These are phyloP conservation scores for Enchytraeus crypticus DNA, from an alignment of 2,888 invertebrate genomes.

Conservation along the genomic window DNA sequence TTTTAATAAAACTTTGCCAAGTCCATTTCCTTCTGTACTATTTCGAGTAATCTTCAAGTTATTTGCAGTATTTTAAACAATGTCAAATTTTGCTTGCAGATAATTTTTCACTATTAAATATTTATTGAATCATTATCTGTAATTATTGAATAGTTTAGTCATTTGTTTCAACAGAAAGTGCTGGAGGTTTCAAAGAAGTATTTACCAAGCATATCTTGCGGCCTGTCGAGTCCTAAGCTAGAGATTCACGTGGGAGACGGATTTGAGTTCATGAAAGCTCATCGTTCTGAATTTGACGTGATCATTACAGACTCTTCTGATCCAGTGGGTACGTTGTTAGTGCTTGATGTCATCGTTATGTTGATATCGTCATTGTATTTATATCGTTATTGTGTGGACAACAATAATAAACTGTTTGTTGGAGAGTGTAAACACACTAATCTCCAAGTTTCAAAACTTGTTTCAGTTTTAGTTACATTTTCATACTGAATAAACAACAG, in stretches of 20 bases:
- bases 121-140: too few relatives aligned
- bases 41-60: too few relatives aligned
- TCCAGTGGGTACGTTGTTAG: conserved; percentile 63
- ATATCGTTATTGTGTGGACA: not conserved
- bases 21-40: too few relatives aligned
- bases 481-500: too few relatives aligned
- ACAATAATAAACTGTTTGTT: not conserved
- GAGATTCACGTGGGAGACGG: conserved; percentile 79
- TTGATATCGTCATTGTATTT: not conserved
- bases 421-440: too few relatives aligned
- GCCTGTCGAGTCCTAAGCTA: conserved; percentile 74
- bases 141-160: too few relatives aligned
- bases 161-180: conserved; percentile 56
- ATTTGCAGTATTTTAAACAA: not conserved
- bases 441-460: too few relatives aligned
- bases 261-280: conserved; percentile 79
- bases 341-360: not conserved
- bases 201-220: conserved; percentile 80
- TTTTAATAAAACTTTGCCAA: too few relatives aligned
- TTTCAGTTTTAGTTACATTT: too few relatives aligned
- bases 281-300: conserved; percentile 79
- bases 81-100: too few relatives aligned
- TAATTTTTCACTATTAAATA: too few relatives aligned
- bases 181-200: conserved; percentile 79
- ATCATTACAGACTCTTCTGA: conserved; percentile 98